Evolutionary conservation across 92 coral and sea anemone species (phyloP).

Genomic region (Porites cylindrica): DNA sequence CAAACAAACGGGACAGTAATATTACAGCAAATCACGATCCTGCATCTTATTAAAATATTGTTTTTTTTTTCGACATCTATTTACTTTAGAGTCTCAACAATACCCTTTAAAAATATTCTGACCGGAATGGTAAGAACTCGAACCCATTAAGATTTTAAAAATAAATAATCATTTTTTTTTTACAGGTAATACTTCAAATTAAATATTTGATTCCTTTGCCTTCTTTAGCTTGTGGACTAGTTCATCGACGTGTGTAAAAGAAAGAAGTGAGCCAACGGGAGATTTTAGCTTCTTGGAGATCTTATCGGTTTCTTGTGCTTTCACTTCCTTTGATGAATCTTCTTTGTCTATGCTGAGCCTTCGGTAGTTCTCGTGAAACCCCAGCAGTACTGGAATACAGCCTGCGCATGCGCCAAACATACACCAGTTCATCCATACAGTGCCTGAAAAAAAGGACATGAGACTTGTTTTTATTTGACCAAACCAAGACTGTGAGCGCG

Average conservation of each 20-base stretch:
- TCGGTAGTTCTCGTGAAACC: conserved; percentile 93
- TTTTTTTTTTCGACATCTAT: too few relatives aligned
- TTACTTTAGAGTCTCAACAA: too few relatives aligned
- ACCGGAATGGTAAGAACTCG: neutral
- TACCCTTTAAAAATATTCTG: neutral
- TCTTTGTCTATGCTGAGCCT: conserved; percentile 86
- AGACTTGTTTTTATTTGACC: neutral
- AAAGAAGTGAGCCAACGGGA: conserved; percentile 63
- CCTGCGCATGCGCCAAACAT: conserved; percentile 99
- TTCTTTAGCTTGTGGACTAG: conserved; percentile 65
- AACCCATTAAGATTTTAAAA: neutral
- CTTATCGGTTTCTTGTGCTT: conserved; percentile 28
- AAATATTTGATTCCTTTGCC: conserved; percentile 76
- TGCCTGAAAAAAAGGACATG: conserved; percentile 66
- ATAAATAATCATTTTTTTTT: conserved; percentile 12
- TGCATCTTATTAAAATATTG: too few relatives aligned
- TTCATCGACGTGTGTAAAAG: conserved; percentile 72
- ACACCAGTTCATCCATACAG: conserved; percentile 99
- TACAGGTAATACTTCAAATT: neutral
- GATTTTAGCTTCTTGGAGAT: conserved; percentile 23
- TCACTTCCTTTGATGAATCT: conserved; percentile 11
- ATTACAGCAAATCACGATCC: too few relatives aligned
- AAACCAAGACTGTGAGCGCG: too few relatives aligned
- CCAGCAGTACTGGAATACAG: conserved; percentile 94
- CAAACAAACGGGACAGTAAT: too few relatives aligned